These are phyloP conservation scores for Alethe castanea DNA, from an alignment of 2,113 vertebrate genomes.

Conservation along the genomic window DNA sequence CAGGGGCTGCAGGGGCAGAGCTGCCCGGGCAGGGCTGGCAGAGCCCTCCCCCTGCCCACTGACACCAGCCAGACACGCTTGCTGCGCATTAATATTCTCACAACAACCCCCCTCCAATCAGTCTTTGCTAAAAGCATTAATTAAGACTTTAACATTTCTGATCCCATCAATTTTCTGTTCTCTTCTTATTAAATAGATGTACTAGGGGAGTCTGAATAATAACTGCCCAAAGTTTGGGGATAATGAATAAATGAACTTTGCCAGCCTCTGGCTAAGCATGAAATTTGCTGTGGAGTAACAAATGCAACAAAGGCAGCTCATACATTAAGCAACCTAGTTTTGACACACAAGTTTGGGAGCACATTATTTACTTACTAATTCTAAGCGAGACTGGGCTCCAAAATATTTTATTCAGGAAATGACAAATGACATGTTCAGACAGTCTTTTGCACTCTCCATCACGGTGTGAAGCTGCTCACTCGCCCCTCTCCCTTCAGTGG, in stretches of 20 bases:
- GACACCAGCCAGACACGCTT: background rate
- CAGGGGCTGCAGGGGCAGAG: background rate
- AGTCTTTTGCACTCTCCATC: background rate
- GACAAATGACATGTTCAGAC: background rate
- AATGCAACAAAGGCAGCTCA: background rate
- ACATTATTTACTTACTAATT: background rate
- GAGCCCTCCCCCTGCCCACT: background rate
- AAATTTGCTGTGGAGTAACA: slow-evolving; percentile 42
- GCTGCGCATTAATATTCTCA: slow-evolving; percentile 39
- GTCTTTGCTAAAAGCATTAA: slow-evolving; percentile 64
- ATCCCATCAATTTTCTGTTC: slow-evolving; percentile 64
- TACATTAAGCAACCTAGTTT: background rate
- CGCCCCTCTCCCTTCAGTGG: background rate
- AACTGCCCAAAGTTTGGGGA: background rate
- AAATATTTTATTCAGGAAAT: background rate
- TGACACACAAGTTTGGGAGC: background rate
- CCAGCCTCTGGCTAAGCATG: slow-evolving; percentile 50
- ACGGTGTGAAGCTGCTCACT: background rate
- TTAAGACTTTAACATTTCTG: slow-evolving; percentile 64
- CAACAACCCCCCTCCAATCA: background rate
- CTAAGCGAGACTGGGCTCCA: background rate
- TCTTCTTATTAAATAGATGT: slow-evolving; percentile 47
- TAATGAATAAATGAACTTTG: slow-evolving; percentile 62
- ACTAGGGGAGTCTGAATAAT: slow-evolving; percentile 2
- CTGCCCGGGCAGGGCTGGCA: background rate